A percentile compares a stretch with the other conserved stretches of the same genome.
Evolutionary conservation across 2,888 invertebrate genomes (phyloP).

Genomic region (Stenoptilia bipunctidactyla): DNA sequence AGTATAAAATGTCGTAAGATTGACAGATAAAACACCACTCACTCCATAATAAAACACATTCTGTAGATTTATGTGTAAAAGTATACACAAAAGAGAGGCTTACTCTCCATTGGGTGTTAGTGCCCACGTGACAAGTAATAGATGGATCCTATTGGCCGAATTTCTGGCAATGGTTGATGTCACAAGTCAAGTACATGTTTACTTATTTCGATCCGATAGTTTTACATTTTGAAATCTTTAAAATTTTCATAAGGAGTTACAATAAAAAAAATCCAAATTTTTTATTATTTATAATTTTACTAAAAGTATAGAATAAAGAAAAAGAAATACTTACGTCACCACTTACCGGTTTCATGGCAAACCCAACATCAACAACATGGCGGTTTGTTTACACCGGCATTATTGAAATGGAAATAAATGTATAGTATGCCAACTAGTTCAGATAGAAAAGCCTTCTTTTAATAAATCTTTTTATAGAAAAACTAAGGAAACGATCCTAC

Average conservation of each 20-base stretch:
- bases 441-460: no score
- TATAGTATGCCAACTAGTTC: no score
- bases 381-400: slow-evolving; percentile 73
- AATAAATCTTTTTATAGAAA: no score
- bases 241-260: no score
- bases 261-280: no score
- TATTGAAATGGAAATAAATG: no score
- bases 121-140: slow-evolving; percentile 62
- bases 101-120: slow-evolving; percentile 52
- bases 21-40: slow-evolving; percentile 69
- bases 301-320: no score
- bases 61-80: slow-evolving; percentile 63
- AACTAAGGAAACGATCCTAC: no score
- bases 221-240: no score
- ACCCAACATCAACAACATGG: slow-evolving; percentile 59
- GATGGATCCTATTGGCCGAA: slow-evolving; percentile 48
- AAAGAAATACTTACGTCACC: slow-evolving; percentile 22
- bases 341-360: slow-evolving; percentile 36
- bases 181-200: slow-evolving; percentile 24
- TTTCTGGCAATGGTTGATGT: slow-evolving; percentile 29
- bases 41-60: slow-evolving; percentile 64
- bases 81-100: slow-evolving; percentile 68
- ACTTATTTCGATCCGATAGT: no score
- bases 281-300: no score
- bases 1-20: slow-evolving; percentile 62